Evolutionary conservation across 2,797 vertebrate species (phyloP), one percentile per base, ranked within the genome.

Genomic region (Pseudotriccus pelzelni): DNA sequence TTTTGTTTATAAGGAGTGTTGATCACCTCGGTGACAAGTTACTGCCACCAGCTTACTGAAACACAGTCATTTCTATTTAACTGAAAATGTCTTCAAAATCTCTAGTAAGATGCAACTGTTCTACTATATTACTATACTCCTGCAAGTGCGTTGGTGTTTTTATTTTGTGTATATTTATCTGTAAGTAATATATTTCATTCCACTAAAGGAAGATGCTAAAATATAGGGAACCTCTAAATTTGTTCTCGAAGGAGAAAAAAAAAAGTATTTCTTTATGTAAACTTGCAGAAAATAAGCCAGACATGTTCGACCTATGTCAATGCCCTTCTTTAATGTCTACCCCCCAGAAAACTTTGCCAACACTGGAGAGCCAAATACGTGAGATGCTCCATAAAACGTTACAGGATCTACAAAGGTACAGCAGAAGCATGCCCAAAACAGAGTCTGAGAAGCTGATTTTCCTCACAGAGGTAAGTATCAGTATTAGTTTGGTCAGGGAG

Each of bases 301-400:
- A 15, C 3, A 41, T 6, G 23, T 73, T 70, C 47, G 89, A 8
- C 22, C 56, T 68, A 30, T 43, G n/a, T 83, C 80, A 87, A n/a
- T 28, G 13, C 49, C 12, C 47, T 69, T 76, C 63, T 72, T 86
- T 52, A 20, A 44, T 79, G 1, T 78, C 30, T 84, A 44, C n/a
- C 79, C 39, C 67, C 60, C 79, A 98, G 98, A 98, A 96, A 97
- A 91, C 85, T 10, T 91, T 98, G 76, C 98, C 98, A 12, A 2
- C 16, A 0, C 46, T 98, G 63, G 96, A 98, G 77, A 90, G 66
- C 3, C 97, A 98, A 79, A 92, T 98, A 63, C 97, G 87, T 68
- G 59, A 43, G 5, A 53, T 12, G 3, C 94, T 98, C 53, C 76
- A 97, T 12, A 89, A 37, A 17, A 36, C 96, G 0, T 10, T 72